phyloP scores from a whole-genome alignment of 2,888 invertebrate genomes.

The Pachymerium ferrugineum region DNA sequence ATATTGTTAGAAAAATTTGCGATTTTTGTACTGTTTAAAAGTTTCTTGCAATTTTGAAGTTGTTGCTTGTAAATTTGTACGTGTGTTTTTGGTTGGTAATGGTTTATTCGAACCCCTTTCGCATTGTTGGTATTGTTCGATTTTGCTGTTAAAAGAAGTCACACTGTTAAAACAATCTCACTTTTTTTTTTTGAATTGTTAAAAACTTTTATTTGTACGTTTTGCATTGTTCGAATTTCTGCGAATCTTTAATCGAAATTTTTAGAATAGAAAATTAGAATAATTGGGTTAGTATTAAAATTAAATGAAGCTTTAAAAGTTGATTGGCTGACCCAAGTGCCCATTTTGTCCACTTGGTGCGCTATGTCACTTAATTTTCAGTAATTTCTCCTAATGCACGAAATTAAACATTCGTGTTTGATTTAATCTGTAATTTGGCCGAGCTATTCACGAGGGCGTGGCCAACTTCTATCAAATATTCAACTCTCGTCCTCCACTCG shows the following conservation, averaged over 20 bases:
- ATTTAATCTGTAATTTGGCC: conserved; percentile 32
- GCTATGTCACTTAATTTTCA: conserved; percentile 27
- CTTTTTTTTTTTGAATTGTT: no score
- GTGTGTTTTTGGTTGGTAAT: no score
- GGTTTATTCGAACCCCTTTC: no score
- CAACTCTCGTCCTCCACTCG: conserved; percentile 2
- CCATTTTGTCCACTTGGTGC: conserved; percentile 12
- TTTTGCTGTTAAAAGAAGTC: no score
- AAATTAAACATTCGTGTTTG: conserved; percentile 29
- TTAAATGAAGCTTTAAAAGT: background rate
- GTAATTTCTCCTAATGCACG: conserved; percentile 30
- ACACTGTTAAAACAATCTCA: no score
- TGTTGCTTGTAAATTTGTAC: no score
- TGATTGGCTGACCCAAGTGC: conserved; percentile 8
- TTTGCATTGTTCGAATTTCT: no score
- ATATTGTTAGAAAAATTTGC: no score
- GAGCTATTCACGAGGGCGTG: conserved; percentile 4
- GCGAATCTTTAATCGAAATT: background rate
- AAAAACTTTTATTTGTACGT: no score
- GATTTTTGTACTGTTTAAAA: no score
- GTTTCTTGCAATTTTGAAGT: no score
- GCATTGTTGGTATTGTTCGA: no score
- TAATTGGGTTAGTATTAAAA: background rate
- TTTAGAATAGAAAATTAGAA: background rate
- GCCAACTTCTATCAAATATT: conserved; percentile 18